phyloP scores from a whole-genome alignment of 2,888 invertebrate genomes.

The Lymantria dispar region DNA sequence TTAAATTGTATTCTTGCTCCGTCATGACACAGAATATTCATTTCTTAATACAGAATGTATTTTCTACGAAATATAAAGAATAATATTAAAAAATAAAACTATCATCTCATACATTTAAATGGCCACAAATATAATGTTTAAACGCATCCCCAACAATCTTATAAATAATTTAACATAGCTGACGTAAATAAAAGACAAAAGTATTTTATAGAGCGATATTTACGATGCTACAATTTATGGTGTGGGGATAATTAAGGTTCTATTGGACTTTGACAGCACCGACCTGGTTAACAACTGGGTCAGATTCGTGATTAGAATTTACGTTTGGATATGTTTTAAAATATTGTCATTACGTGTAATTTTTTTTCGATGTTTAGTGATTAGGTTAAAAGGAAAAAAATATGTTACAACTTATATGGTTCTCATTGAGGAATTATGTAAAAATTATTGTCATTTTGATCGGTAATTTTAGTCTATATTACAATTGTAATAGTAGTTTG shows the following conservation, averaged over 20 bases:
- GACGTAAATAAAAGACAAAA: slow-evolving; percentile 8
- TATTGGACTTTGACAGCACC: slow-evolving; percentile 44
- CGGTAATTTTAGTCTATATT: no score
- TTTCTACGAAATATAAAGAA: not conserved
- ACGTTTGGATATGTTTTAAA: slow-evolving; percentile 5
- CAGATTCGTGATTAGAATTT: slow-evolving; percentile 31
- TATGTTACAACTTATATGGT: no score
- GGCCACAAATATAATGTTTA: not conserved
- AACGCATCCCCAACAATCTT: not conserved
- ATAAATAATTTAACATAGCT: slow-evolving; percentile 3
- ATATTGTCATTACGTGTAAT: not conserved
- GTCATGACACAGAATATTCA: not conserved
- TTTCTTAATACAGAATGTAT: not conserved
- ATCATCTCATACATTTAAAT: not conserved
- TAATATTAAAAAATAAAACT: not conserved
- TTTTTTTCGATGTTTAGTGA: no score
- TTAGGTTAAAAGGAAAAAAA: no score
- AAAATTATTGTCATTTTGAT: no score
- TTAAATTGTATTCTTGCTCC: not conserved
- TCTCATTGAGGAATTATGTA: no score
- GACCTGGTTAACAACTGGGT: slow-evolving; percentile 40
- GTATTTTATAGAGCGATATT: slow-evolving; percentile 27
- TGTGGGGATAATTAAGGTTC: slow-evolving; percentile 41
- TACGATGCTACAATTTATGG: slow-evolving; percentile 38
- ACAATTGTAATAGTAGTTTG: no score